Evolutionary conservation across 2,113 vertebrate species (phyloP), one percentile per base, ranked within the genome.

Genomic region (Paraplagusia blochii): DNA sequence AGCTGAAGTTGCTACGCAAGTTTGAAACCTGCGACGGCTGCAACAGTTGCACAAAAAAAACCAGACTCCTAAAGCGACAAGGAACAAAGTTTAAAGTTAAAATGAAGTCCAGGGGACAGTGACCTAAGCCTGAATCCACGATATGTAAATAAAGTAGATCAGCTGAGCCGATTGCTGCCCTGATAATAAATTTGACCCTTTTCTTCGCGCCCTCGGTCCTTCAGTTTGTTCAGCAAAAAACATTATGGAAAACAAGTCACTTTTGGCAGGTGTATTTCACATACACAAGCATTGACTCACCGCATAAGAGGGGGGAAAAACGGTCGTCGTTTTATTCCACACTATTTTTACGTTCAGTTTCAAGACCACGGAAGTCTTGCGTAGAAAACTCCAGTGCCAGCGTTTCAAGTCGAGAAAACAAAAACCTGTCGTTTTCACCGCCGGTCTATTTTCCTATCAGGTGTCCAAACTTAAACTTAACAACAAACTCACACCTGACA

Each of bases 351-450:
- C 62, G 63, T 38, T 69, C 58, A 11, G 39, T 55, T 53, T 74
- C 35, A 47, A 44, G 70, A 89, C 80, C 66, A 69, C 89, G 89
- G 89, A 90, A 89, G 86, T 90, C 72, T 70, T 11, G 36, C 11
- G 13, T 4, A 61, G 66, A 68, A 48, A 36, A 38, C 47, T 50
- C 7, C 48, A 49, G 11, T 42, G 36, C 19, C 49, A 1, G 53
- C 55, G 65, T 68, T 40, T 65, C 63, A 66, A 61, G 72, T 40
- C 7, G 7, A 58, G 38, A 68, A 49, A 69, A 36, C 60, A 22
- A 10, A 22, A 44, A 9, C 3, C 6, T 17, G 9, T 15, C n/a
- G 44, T 9, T 9, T 51, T 10, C 36, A 11, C 8, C 7, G 4
- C 61, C 58, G 63, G 59, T 44, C 15, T 48, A 38, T 11, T 40